A percentile compares a stretch with the other conserved stretches of the same genome.
These are phyloP conservation scores for Solea senegalensis DNA, from an alignment of 2,113 vertebrate species.

Conservation along the genomic window DNA sequence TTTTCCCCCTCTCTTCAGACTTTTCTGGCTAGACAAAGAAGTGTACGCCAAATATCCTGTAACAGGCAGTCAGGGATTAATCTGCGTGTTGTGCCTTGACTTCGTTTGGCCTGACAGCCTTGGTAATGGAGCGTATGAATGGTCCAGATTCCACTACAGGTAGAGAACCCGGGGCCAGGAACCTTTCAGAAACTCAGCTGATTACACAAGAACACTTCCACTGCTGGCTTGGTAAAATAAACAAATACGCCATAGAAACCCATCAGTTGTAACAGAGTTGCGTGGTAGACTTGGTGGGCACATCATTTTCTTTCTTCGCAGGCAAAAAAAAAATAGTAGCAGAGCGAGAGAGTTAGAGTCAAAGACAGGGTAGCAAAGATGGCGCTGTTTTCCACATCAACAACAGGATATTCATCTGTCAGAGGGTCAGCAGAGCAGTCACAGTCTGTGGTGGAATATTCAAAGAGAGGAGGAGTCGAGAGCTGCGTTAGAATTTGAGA, in stretches of 20 bases:
- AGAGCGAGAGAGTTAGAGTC: slow-evolving; percentile 5
- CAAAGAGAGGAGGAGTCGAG: slow-evolving; percentile 82
- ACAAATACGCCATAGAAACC: slow-evolving; percentile 65
- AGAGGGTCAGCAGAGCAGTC: slow-evolving; percentile 49
- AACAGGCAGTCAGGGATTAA: slow-evolving; percentile 63
- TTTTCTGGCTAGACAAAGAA: slow-evolving; percentile 55
- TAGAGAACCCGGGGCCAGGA: slow-evolving; percentile 65
- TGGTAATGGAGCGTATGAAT: slow-evolving; percentile 70
- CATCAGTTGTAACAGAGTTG: slow-evolving; percentile 48
- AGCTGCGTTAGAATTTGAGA: slow-evolving; percentile 90
- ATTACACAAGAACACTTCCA: slow-evolving; percentile 66
- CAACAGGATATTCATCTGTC: slow-evolving; percentile 53
- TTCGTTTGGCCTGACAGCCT: slow-evolving; percentile 60
- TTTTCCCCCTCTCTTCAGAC: slow-evolving; percentile 13
- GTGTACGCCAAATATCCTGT: slow-evolving; percentile 65
- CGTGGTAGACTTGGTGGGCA: slow-evolving; percentile 28
- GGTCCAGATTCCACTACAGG: slow-evolving; percentile 62
- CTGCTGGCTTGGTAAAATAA: slow-evolving; percentile 65
- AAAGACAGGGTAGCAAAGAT: slow-evolving; percentile 69
- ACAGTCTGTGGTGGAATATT: slow-evolving; percentile 54
- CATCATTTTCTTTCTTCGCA: slow-evolving; percentile 54
- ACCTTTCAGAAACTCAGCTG: slow-evolving; percentile 66
- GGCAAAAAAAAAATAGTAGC: neutral
- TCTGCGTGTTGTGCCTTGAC: slow-evolving; percentile 60
- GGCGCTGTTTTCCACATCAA: slow-evolving; percentile 47